Base-by-base conservation (phyloP, 2,113 vertebrate genomes). In the Podarcis muralis region DNA sequence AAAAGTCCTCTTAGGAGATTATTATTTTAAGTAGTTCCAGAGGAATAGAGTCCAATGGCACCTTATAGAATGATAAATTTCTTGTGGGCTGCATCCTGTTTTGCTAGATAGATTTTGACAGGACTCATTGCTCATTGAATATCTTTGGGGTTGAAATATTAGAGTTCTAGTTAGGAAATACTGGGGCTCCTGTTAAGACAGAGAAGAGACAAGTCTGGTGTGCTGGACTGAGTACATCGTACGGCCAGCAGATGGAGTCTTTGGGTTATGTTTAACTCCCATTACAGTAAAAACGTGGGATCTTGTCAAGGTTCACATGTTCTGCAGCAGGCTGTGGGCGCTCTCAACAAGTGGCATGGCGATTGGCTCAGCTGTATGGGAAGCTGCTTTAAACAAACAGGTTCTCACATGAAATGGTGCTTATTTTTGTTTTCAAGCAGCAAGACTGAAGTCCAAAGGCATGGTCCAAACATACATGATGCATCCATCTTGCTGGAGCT, bases 201-300 rank as follows among this genome's bases (percentile, higher is more conserved):
- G 57, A 22, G 27, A 48, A 4, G 25, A 6, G 18, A 72, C 4
- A 35, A 53, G 16, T 66, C 40, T 68, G 9, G 27, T 32, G 22
- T 87, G 32, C 27, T 62, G 57, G 25, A 74, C 23, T 87, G 27
- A 22, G 15, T 27, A 77, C 13, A 3, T 53, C 35, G 23, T 1
- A 27, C 32, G 22, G 40, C 74, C 87, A 78, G 87, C 32, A 88
- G 87, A 84, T 57, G 87, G 87, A 35, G 66, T 15, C 18, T 74
- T 37, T 88, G 23, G 18, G 59, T 76, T 84, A 57, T 57, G 4
- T 22, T 57, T 53, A 27, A 35, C 12, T 43, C 2, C 69, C 7
- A 74, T 22, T 20, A 72, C 81, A 78, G 22, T 8, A 62, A 53
- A 81, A 71, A 35, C 6, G 48, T 35, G 37, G 40, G 30, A 7